Percentiles rank a stretch among this genome's conserved stretches.
Evolutionary conservation across 92 coral and sea anemone genomes (phyloP).

Genomic region (Zoanthus gigantus): DNA sequence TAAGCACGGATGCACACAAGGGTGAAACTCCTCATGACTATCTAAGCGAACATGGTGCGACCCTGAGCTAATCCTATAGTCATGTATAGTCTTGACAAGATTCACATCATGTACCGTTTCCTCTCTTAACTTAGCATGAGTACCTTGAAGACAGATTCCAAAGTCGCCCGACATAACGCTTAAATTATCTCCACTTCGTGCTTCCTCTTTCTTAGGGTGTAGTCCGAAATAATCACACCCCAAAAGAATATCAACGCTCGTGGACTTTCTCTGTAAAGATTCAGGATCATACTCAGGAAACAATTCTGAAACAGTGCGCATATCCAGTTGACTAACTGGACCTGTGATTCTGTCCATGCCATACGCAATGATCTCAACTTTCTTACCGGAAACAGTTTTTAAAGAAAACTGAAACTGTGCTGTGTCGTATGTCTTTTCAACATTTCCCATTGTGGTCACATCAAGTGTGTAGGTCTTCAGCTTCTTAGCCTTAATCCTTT

Average conservation of each 20-base stretch:
- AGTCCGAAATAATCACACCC: conserved; percentile 67
- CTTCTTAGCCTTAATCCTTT: conserved; percentile 49
- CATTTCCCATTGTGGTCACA: conserved; percentile 56
- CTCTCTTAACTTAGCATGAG: conserved; percentile 53
- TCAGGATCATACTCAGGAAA: conserved; percentile 63
- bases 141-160: conserved; percentile 66
- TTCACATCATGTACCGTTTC: conserved; percentile 47
- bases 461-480: conserved; percentile 41
- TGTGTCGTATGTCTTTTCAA: conserved; percentile 47
- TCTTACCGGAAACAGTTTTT: conserved; percentile 54
- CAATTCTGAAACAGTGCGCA: conserved; percentile 33
- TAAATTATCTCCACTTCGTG: conserved; percentile 60
- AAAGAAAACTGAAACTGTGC: conserved; percentile 60
- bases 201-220: conserved; percentile 69
- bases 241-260: conserved; percentile 57
- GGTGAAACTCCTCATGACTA: too few species aligned
- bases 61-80: conserved; percentile 41
- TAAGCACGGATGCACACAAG: too few species aligned
- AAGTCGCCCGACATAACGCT: conserved; percentile 65
- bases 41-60: conserved; percentile 47
- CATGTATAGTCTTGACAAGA: conserved; percentile 57
- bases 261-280: conserved; percentile 52
- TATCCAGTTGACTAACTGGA: conserved; percentile 53
- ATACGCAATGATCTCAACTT: conserved; percentile 46
- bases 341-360: conserved; percentile 70